Evolutionary conservation across 2,113 vertebrate species (phyloP).

Genomic region (Brevimyrus niger): DNA sequence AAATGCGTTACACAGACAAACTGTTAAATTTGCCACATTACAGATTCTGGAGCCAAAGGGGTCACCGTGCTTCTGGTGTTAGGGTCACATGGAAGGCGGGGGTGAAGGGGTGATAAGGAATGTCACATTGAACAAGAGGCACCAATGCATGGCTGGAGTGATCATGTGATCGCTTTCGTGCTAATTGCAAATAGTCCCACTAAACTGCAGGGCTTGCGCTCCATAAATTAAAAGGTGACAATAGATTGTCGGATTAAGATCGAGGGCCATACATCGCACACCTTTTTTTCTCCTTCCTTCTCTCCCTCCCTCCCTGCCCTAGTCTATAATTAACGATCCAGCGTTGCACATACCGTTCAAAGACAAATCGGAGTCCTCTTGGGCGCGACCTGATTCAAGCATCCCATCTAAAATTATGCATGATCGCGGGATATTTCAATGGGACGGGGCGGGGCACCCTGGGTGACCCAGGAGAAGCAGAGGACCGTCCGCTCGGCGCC

Average conservation of each 20-base stretch:
- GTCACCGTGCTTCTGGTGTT: not conserved
- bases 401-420: conserved; percentile 31
- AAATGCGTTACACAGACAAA: not conserved
- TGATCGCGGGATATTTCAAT: conserved; percentile 25
- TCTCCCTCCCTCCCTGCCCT: not conserved
- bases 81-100: not conserved
- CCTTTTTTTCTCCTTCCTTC: conserved; percentile 21
- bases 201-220: conserved; percentile 28
- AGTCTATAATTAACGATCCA: conserved; percentile 32
- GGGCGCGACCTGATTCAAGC: conserved; percentile 31
- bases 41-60: not conserved
- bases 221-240: conserved; percentile 32
- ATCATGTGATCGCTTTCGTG: not conserved
- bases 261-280: not conserved
- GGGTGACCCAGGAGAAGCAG: not conserved
- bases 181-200: conserved; percentile 28
- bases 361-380: conserved; percentile 32
- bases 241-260: conserved; percentile 19
- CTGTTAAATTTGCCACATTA: not conserved
- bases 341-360: conserved; percentile 16
- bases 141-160: not conserved
- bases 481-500: not conserved
- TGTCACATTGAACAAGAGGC: not conserved
- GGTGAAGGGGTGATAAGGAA: not conserved
- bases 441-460: not conserved